Evolutionary conservation across 2,797 vertebrate genomes (phyloP), one percentile per base, ranked within the genome.

Genomic region (Coracias cyanogaster): DNA sequence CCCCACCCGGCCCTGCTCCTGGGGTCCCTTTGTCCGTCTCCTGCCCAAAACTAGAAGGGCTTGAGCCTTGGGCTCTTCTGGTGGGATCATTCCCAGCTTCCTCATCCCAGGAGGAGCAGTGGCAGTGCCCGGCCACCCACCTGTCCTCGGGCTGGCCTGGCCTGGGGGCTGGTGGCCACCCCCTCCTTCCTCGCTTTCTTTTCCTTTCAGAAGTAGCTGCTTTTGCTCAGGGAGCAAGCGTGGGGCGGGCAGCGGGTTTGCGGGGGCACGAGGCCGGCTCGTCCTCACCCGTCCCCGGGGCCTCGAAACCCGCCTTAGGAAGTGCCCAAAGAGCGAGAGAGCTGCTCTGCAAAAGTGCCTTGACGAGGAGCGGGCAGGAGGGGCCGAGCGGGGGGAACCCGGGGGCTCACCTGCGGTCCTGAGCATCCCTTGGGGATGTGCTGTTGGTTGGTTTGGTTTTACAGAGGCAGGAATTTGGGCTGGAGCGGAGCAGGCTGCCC

Each of bases 261-360:
- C 0, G 10, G 39, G 54, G 72, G 7, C 67, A 16, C 1, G 4
- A 10, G 10, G 74, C 64, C 2, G 20, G 55, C 49, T 76, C 65
- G 76, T 85, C 91, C 82, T 78, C 5, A 2, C 69, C 73, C 70
- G 92, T 79, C 61, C 77, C 91, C 49, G 52, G 54, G 20, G 60
- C 79, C 85, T 79, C 21, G 0, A 69, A 26, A 73, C 88, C 91
- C 15, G 0, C 31, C 0, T 89, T 86, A 67, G 92, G 92, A 95
- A 95, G 82, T 92, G 93, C 96, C 96, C 96, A 77, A 80, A 91
- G 91, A 97, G 96, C 65, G 71, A 95, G 95, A 73, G 95, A 82
- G 95, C 96, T 96, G 96, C 96, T 97, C 95, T 95, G 96, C 91
- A 85, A 76, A 97, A 97, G 96, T 97, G 96, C 96, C 96, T 97